These are phyloP conservation scores for Harpagifer antarcticus DNA, from an alignment of 2,797 vertebrate species.

Conservation along the genomic window DNA sequence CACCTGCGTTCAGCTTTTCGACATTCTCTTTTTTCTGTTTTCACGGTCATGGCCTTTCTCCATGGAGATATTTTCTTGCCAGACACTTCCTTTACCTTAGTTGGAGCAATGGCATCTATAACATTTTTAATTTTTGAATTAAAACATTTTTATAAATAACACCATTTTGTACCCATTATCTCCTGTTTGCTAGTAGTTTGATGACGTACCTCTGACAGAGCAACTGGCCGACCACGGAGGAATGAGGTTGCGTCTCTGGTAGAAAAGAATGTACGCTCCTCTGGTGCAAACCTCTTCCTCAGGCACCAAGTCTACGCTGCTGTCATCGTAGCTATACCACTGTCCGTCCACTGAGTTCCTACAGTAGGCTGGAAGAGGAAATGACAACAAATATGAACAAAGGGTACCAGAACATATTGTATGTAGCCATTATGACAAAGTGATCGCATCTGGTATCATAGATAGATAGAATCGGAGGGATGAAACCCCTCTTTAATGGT, in stretches of 20 bases:
- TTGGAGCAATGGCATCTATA: too few species aligned
- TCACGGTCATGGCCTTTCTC: too few species aligned
- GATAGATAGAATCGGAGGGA: too few species aligned
- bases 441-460: background rate
- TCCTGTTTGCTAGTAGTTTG: background rate
- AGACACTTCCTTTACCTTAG: too few species aligned
- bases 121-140: too few species aligned
- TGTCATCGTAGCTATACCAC: constrained; percentile 97
- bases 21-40: too few species aligned
- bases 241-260: constrained; percentile 90
- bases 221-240: constrained; percentile 90
- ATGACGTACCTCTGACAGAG: constrained; percentile 86
- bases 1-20: too few species aligned
- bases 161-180: background rate
- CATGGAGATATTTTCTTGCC: too few species aligned
- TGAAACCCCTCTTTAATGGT: too few species aligned
- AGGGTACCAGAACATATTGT: background rate
- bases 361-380: constrained; percentile 88
- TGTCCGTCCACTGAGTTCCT: constrained; percentile 92
- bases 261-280: constrained; percentile 96
- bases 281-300: constrained; percentile 91
- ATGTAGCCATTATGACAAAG: background rate
- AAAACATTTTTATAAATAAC: background rate
- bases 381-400: background rate
- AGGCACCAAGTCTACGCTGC: constrained; percentile 88